Evolutionary conservation across 2,888 invertebrate species (phyloP).

Genomic region (Orchesellides sinensis): DNA sequence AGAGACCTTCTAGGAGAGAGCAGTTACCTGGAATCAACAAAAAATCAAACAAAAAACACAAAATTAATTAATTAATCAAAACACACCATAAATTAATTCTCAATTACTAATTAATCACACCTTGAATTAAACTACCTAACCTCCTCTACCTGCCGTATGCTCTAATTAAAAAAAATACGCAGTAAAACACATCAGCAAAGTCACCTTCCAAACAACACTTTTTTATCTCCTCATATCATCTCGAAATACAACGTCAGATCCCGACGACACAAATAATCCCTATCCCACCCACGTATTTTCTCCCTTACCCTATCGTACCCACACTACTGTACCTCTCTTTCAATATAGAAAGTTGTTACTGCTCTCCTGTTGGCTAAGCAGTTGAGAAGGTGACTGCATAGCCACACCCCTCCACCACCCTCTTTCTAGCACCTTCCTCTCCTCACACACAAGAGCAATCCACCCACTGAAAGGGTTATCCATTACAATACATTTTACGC

Average conservation of each 20-base stretch:
- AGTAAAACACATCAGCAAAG: not conserved
- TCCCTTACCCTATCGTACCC: not conserved
- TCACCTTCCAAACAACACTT: conserved; percentile 18
- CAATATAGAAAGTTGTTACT: not conserved
- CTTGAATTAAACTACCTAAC: not conserved
- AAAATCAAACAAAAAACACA: not conserved
- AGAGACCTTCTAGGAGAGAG: conserved; percentile 28
- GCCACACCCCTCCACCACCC: too few relatives aligned
- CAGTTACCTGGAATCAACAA: conserved; percentile 44
- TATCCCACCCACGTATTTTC: not conserved
- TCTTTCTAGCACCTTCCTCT: too few relatives aligned
- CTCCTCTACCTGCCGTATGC: not conserved
- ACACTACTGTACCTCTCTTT: not conserved
- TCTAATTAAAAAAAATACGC: too few relatives aligned
- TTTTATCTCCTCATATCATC: too few relatives aligned
- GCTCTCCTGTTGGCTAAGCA: too few relatives aligned
- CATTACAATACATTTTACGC: too few relatives aligned
- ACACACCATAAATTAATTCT: too few relatives aligned
- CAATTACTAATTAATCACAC: too few relatives aligned
- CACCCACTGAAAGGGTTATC: too few relatives aligned
- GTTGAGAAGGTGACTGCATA: too few relatives aligned
- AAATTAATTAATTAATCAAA: too few relatives aligned
- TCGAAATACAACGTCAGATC: not conserved
- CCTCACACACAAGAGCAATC: too few relatives aligned
- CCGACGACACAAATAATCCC: not conserved